Evolutionary conservation across 30 jellyfish, hydroid and myxozoan genomes (phyloP).

Genomic region (Aurelia aurita): DNA sequence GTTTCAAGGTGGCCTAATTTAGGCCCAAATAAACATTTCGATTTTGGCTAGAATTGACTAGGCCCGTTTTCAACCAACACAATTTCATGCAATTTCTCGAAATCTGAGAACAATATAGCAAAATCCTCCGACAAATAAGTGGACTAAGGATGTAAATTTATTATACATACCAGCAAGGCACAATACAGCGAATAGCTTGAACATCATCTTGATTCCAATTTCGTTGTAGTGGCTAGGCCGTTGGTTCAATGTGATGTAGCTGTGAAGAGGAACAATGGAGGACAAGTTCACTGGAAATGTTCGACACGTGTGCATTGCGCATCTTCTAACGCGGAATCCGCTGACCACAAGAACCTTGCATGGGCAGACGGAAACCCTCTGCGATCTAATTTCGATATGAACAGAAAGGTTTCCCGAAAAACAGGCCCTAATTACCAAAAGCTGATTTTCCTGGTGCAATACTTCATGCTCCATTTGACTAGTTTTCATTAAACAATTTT

Average conservation of each 20-base stretch:
- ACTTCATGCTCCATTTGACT: too few relatives aligned
- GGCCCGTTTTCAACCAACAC: not conserved
- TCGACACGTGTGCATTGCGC: slow-evolving; percentile 86
- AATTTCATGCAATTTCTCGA: not conserved
- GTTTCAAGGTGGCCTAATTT: too few relatives aligned
- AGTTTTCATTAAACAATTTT: too few relatives aligned
- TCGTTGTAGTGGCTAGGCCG: slow-evolving; percentile 17
- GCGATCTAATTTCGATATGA: too few relatives aligned
- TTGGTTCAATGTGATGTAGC: not conserved
- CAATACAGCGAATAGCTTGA: slow-evolving; percentile 13
- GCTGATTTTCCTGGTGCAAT: too few relatives aligned
- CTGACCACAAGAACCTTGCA: not conserved
- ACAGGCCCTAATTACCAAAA: too few relatives aligned
- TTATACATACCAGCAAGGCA: slow-evolving; percentile 53
- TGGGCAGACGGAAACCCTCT: too few relatives aligned
- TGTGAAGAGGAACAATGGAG: slow-evolving; percentile 39
- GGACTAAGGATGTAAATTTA: not conserved
- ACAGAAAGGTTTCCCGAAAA: too few relatives aligned
- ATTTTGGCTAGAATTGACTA: not conserved
- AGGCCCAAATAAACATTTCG: too few relatives aligned
- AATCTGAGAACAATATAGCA: not conserved
- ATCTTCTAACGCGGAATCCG: not conserved
- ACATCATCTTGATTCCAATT: slow-evolving; percentile 17
- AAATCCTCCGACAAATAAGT: not conserved
- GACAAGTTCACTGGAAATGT: slow-evolving; percentile 1